A percentile compares a stretch with the other conserved stretches of the same genome.
Evolutionary conservation across 2,113 vertebrate species (phyloP).

Genomic region (Odocoileus virginianus): DNA sequence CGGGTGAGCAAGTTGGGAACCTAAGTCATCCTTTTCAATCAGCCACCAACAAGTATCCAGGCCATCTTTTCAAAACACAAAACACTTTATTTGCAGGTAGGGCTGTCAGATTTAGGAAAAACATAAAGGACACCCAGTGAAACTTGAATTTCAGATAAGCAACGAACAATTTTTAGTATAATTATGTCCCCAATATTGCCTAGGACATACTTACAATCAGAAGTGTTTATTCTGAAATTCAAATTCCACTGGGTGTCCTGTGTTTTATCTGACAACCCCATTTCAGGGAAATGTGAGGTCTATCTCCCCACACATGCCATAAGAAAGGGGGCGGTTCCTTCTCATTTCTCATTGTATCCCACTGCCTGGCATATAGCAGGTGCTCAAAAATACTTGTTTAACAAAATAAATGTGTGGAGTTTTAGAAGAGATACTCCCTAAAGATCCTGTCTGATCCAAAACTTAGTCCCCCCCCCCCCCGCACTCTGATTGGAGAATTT

Average conservation of each 20-base stretch:
- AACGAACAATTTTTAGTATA: background rate
- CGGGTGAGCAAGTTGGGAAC: background rate
- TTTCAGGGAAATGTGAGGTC: background rate
- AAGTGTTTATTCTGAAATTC: background rate
- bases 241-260: no score
- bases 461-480: accelerated
- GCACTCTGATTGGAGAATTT: background rate
- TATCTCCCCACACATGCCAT: accelerated
- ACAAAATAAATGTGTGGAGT: background rate
- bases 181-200: background rate
- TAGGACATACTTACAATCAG: background rate
- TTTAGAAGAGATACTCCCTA: background rate
- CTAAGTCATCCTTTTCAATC: background rate
- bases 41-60: background rate
- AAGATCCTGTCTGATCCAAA: background rate
- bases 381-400: background rate
- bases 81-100: background rate
- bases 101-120: background rate
- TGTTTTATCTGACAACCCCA: background rate
- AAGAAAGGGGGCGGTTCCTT: background rate
- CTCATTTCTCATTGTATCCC: background rate
- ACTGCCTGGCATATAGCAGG: accelerated
- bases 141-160: background rate
- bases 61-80: background rate
- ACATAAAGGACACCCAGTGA: background rate